A percentile compares a stretch with the other conserved stretches of the same genome.
Evolutionary conservation across 64 coral and sea anemone species (phyloP).

Genomic region (Actinia equina): DNA sequence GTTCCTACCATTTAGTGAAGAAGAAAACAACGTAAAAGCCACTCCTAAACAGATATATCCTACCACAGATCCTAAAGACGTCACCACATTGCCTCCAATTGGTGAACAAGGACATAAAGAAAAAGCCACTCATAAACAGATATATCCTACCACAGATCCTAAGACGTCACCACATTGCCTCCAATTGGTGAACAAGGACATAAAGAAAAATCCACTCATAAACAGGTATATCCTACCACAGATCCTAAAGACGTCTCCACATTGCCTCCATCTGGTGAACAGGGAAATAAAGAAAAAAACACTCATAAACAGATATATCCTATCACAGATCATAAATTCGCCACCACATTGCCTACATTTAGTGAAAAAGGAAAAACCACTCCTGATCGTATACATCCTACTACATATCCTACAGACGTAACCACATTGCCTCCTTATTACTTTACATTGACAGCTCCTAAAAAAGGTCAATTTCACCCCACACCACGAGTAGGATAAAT

Average conservation of each 20-base stretch:
- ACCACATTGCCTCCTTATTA: conserved; percentile 4
- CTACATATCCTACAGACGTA: background rate
- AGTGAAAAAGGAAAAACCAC: background rate
- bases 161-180: too few species aligned
- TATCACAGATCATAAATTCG: background rate
- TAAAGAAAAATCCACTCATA: background rate
- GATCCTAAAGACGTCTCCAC: background rate
- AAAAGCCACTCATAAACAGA: background rate
- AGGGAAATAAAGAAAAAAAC: too few species aligned
- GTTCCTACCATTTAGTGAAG: background rate
- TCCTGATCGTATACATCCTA: background rate
- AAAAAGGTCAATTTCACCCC: background rate
- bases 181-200: background rate
- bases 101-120: too few species aligned
- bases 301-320: background rate
- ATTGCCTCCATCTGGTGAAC: too few species aligned
- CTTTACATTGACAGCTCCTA: background rate
- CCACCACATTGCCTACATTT: too few species aligned
- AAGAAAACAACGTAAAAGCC: background rate
- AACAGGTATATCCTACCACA: background rate
- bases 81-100: too few species aligned
- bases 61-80: background rate
- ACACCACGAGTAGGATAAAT: background rate
- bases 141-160: background rate
- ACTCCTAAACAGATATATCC: background rate